Evolutionary conservation across 2,888 invertebrate species (phyloP).

Genomic region (Euphydryas editha): DNA sequence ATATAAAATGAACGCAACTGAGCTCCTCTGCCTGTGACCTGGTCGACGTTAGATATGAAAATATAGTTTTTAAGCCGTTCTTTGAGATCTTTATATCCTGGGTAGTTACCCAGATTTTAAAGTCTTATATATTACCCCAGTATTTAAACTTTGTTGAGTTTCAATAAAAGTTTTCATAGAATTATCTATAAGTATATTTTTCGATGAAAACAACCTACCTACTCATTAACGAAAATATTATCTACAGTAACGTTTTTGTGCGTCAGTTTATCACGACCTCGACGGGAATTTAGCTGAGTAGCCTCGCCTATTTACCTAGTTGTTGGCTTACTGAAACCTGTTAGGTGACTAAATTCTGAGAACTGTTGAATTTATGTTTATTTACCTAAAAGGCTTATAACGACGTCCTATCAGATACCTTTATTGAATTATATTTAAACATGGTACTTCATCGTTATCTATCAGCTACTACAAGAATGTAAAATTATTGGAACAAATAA

Average conservation of each 20-base stretch:
- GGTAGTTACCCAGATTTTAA: neutral
- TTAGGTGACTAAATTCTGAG: slow-evolving; percentile 32
- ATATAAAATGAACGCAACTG: neutral
- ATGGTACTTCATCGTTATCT: neutral
- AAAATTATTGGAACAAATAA: neutral
- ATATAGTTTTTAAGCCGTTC: neutral
- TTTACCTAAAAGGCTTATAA: slow-evolving; percentile 16
- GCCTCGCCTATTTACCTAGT: slow-evolving; percentile 40
- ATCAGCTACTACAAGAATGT: neutral
- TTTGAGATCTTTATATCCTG: neutral
- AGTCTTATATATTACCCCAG: neutral
- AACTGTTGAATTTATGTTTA: slow-evolving; percentile 29
- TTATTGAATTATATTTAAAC: slow-evolving; percentile 10
- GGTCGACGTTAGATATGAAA: neutral
- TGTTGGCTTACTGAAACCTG: slow-evolving; percentile 32
- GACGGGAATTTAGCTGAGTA: slow-evolving; percentile 41
- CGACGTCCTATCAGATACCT: neutral
- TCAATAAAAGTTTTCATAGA: neutral
- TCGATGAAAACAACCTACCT: neutral
- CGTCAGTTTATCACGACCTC: slow-evolving; percentile 33
- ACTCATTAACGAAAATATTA: neutral
- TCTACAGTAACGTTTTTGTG: slow-evolving; percentile 19
- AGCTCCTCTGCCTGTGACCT: slow-evolving; percentile 2
- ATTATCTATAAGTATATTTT: neutral
- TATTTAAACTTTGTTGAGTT: neutral